Base-by-base conservation (phyloP, 2,888 invertebrate species). In the Rutpela maculata region DNA sequence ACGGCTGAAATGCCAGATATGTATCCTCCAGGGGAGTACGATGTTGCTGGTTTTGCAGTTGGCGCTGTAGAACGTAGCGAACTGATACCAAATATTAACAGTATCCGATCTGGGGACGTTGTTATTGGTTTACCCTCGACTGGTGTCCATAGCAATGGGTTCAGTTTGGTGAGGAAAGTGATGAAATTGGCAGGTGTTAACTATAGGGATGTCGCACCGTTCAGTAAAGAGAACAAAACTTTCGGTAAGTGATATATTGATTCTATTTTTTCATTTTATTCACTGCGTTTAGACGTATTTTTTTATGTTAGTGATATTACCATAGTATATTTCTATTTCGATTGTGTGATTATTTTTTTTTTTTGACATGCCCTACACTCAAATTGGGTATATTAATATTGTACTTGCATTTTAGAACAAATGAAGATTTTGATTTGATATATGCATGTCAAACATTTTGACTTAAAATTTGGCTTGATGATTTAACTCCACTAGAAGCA, bases 1-100 rank as follows among this genome's bases (percentile, higher is more conserved):
- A 99, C 99, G 1, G 99, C 99, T 0, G 98, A 98, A 91, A 98
- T 99, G 98, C 99, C 99, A 0, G 95, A 96, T 0, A 95, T 99
- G 91, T 99, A 99, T 90, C 91, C 92, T 1, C 90, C 92, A 0
- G 96, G 95, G 0, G 96, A 98, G 82, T 99, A 98, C 89, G 99
- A 99, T 89, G 89, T 99, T 69, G 99, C 98, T 15, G 99, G 99
- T 1, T 99, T 99, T 90, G 95, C 97, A 0, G 97, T 99, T 0
- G 99, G 99, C 0, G 96, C 96, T 0, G 96, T 98, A 0, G 98
- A 99, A 89, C 92, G 95, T 81, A 86, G 91, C 0, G 90, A 90
- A 68, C 90, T 98, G 65, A 89, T 95, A 80, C 98, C 98, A 0
- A 92, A 92, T 70, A 90, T 91, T 4, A 89, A 91, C 50, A 92